Conservation (phyloP, 2,888 invertebrate species). For the Chymomyza fuscimana region DNA sequence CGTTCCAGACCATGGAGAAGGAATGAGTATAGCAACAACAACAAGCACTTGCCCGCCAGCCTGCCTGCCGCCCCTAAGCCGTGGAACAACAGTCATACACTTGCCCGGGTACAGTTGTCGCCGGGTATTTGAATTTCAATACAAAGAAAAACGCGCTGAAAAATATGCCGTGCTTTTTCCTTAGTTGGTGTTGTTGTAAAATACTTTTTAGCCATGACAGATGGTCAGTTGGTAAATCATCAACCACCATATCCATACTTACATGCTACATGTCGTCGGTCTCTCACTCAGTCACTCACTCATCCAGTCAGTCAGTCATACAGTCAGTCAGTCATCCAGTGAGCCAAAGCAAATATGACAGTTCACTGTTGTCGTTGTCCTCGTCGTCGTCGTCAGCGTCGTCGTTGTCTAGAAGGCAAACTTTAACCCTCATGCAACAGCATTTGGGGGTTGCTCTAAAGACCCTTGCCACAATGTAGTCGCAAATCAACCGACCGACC, state of each 20-base stretch:
- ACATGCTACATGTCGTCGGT: constrained; percentile 43
- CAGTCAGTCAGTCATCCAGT: constrained; percentile 53
- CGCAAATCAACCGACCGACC: constrained; percentile 9
- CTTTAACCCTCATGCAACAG: constrained; percentile 58
- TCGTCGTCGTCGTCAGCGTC: constrained; percentile 28
- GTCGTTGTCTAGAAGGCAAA: constrained; percentile 13
- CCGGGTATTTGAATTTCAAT: constrained; percentile 59
- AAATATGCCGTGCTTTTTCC: constrained; percentile 55
- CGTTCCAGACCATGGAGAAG: too few relatives aligned
- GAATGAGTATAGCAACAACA: not conserved
- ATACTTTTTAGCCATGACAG: constrained; percentile 65
- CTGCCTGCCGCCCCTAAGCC: not conserved
- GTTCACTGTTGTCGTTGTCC: constrained; percentile 60
- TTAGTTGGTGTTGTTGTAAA: constrained; percentile 29
- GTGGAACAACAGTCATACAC: constrained; percentile 43
- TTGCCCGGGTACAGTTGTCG: constrained; percentile 68
- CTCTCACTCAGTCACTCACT: constrained; percentile 27
- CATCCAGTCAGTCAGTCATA: constrained; percentile 43
- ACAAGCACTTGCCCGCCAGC: constrained; percentile 2
- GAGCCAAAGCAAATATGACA: constrained; percentile 67
- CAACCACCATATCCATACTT: constrained; percentile 57
- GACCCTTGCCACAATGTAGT: constrained; percentile 31
- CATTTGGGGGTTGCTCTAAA: constrained; percentile 65
- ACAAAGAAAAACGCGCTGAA: constrained; percentile 43
- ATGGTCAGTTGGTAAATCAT: constrained; percentile 76